phyloP scores from a whole-genome alignment of 2,888 invertebrate species.

The Schizaphis graminum region DNA sequence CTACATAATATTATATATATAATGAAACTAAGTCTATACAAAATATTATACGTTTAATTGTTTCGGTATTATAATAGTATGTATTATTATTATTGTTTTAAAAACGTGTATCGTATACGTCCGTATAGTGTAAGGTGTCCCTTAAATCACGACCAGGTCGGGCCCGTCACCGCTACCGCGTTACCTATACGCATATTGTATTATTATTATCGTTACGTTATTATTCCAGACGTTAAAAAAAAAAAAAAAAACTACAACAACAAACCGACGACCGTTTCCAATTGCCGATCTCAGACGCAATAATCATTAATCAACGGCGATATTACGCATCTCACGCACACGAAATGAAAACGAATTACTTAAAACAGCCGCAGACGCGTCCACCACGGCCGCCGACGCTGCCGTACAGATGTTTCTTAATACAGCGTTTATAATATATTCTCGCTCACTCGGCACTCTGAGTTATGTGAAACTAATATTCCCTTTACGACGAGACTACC shows the following conservation, averaged over 20 bases:
- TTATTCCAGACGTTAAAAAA: neutral
- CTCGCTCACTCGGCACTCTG: neutral
- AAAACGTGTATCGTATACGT: too few relatives aligned
- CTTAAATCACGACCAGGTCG: neutral
- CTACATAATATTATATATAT: neutral
- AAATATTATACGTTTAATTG: neutral
- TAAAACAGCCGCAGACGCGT: neutral
- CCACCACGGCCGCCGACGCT: neutral
- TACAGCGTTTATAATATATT: conserved; percentile 2
- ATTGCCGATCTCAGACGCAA: conserved; percentile 56
- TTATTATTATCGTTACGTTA: neutral
- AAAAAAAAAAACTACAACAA: neutral
- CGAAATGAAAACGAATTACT: conserved; percentile 51
- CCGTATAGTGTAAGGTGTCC: neutral
- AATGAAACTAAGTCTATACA: too few relatives aligned
- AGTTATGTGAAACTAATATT: conserved; percentile 50
- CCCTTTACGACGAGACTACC: conserved; percentile 27
- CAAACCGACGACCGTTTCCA: conserved; percentile 43
- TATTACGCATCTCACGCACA: conserved; percentile 13
- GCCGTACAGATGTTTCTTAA: conserved; percentile 40
- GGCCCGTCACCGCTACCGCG: neutral
- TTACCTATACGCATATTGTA: neutral
- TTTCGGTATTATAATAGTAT: neutral
- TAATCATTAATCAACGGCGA: conserved; percentile 57
- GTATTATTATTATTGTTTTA: neutral